These are phyloP conservation scores for Zaprionus bogoriensis DNA, from an alignment of 2,888 invertebrate species.

Conservation along the genomic window DNA sequence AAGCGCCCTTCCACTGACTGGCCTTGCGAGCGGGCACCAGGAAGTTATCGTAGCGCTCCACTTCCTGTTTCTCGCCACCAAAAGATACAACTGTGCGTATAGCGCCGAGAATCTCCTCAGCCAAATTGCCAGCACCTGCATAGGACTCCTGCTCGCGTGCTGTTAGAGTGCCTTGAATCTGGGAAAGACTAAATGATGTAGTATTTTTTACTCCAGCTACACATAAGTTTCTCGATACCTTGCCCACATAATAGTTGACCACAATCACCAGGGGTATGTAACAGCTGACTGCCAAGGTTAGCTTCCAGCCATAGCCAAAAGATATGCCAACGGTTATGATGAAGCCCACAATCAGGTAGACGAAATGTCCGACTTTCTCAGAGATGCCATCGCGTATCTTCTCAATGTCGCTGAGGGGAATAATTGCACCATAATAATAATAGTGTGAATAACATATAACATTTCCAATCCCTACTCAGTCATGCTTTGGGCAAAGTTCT, in stretches of 20 bases:
- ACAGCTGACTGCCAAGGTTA: conserved; percentile 91
- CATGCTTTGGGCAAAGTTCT: conserved; percentile 89
- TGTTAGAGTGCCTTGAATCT: conserved; percentile 87
- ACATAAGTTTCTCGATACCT: no score
- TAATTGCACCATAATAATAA: no score
- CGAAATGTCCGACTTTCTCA: conserved; percentile 91
- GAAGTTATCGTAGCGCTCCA: conserved; percentile 85
- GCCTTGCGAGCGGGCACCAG: conserved; percentile 86
- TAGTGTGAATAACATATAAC: no score
- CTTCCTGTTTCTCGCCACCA: conserved; percentile 90
- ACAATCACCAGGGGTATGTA: conserved; percentile 90
- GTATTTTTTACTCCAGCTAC: no score
- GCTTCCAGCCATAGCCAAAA: conserved; percentile 92
- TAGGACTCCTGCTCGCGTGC: conserved; percentile 88
- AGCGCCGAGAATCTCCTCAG: conserved; percentile 89
- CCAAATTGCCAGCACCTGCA: conserved; percentile 89
- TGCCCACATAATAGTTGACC: conserved; percentile 89
- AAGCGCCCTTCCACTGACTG: conserved; percentile 87
- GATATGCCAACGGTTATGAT: conserved; percentile 88
- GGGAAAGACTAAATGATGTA: no score
- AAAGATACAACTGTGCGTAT: conserved; percentile 91
- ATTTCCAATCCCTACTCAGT: conserved; percentile 92
- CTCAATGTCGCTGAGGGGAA: conserved; percentile 87
- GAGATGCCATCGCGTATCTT: conserved; percentile 93
- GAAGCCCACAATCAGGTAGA: conserved; percentile 84